Evolutionary conservation across 2,113 vertebrate species (phyloP).

Genomic region (Pelecanus crispus): DNA sequence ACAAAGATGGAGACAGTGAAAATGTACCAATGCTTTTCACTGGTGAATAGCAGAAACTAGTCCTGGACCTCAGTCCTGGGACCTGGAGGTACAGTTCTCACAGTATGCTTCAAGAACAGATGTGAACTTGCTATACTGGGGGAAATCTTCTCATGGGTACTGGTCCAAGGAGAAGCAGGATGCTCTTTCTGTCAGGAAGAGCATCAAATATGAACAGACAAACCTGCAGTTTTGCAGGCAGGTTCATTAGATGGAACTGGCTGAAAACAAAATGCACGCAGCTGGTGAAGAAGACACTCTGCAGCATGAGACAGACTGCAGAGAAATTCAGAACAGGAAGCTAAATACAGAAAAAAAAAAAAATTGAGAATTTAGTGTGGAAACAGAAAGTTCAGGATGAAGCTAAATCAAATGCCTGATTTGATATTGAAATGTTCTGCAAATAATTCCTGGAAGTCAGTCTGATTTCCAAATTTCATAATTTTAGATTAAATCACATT

Average conservation of each 20-base stretch:
- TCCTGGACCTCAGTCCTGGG: neutral
- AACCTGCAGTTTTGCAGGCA: neutral
- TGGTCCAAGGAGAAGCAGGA: neutral
- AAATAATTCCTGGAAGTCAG: neutral
- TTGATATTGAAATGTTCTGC: neutral
- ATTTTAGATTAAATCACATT: neutral
- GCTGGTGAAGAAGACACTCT: neutral
- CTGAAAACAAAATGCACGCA: neutral
- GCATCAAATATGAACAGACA: too few relatives aligned
- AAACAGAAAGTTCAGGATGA: neutral
- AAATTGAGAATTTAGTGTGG: neutral
- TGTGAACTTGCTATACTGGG: neutral
- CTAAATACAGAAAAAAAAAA: neutral
- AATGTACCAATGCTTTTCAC: neutral
- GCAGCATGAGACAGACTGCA: neutral
- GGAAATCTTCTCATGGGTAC: neutral
- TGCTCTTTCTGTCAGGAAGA: neutral
- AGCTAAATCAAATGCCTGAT: neutral
- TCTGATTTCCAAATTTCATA: neutral
- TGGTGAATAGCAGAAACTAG: neutral
- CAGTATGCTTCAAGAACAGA: neutral
- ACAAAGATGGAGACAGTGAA: neutral
- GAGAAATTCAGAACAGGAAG: neutral
- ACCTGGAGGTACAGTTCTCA: neutral
- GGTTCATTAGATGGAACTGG: neutral